Evolutionary conservation across 2,113 vertebrate genomes (phyloP), one percentile per base, ranked within the genome.

Genomic region (Amphilophus citrinellus): DNA sequence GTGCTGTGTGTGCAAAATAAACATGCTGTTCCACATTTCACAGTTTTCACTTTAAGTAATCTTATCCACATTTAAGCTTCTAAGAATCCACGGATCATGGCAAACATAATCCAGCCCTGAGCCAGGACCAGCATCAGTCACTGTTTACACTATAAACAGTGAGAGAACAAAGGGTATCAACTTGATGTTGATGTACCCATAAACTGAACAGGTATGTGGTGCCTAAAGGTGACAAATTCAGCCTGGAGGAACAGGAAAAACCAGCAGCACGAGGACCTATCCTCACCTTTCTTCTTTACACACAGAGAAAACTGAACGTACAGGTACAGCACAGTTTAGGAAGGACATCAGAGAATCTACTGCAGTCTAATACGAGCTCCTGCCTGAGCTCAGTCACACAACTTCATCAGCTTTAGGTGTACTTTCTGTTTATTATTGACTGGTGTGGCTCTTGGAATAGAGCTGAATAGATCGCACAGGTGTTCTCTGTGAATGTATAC

Each of bases 61-160:
- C 65, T 50, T 50, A 71, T 71, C 65, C 27, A 24, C 66, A 71
- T 71, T 30, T 22, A 76, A 53, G 66, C 66, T 32, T 2, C 10
- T 1, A 17, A 32, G 66, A 53, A 32, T 53, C 13, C 1, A 1
- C 17, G 13, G 17, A 27, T 53, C 15, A 27, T 32, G 44, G 11
- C 6, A 73, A n/a, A 73, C 13, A 10, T 53, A 32, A 73, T 53
- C 44, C 66, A 32, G 20, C 10, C 24, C 44, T 50, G 24, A 73
- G 27, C 3, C 66, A 53, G 66, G 66, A 73, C 47, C 27, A 73
- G 47, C 47, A 53, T 53, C 68, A 71, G 4, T 13, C 24, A 68
- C 61, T 77, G 80, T 86, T 86, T 47, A 24, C 73, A 84, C 65
- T 32, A 58, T 4, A 57, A 80, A 83, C 66, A 59, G 42, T 15